Conservation (phyloP, 2,888 invertebrate genomes). For the Lycaena phlaeas region DNA sequence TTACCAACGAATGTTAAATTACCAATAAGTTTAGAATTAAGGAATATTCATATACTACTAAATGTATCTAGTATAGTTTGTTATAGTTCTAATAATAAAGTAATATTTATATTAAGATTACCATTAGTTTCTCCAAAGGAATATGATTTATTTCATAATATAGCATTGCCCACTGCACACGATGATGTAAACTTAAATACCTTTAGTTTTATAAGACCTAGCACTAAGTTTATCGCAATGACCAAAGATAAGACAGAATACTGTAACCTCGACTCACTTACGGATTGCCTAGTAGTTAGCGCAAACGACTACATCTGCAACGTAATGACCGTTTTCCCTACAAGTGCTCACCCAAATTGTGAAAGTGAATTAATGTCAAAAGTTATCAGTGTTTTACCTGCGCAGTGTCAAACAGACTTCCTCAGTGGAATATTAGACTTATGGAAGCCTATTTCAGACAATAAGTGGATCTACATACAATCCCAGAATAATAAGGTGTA, state of each 20-base stretch:
- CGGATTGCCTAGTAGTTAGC: neutral
- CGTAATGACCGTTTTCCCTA: neutral
- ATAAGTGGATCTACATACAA: conserved; percentile 6
- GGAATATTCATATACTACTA: neutral
- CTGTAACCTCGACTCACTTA: neutral
- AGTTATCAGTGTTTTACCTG: neutral
- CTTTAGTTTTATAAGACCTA: conserved; percentile 6
- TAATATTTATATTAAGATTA: neutral
- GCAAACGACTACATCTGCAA: conserved; percentile 4
- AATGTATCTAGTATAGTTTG: neutral
- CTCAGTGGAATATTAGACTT: conserved; percentile 1
- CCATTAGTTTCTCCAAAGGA: neutral
- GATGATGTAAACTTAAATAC: neutral
- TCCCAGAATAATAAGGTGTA: neutral
- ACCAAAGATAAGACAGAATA: conserved; percentile 7
- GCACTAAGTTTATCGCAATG: conserved; percentile 3
- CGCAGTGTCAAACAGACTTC: conserved; percentile 4
- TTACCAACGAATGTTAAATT: neutral
- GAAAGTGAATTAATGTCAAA: conserved; percentile 8
- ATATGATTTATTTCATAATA: conserved; percentile 4
- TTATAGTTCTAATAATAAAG: neutral
- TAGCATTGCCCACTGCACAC: conserved; percentile 4
- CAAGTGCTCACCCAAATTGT: conserved; percentile 3
- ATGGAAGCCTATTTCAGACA: conserved; percentile 4
- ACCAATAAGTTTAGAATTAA: conserved; percentile 3